Evolutionary conservation across 2,113 vertebrate genomes (phyloP).

Genomic region (Nibea albiflora): DNA sequence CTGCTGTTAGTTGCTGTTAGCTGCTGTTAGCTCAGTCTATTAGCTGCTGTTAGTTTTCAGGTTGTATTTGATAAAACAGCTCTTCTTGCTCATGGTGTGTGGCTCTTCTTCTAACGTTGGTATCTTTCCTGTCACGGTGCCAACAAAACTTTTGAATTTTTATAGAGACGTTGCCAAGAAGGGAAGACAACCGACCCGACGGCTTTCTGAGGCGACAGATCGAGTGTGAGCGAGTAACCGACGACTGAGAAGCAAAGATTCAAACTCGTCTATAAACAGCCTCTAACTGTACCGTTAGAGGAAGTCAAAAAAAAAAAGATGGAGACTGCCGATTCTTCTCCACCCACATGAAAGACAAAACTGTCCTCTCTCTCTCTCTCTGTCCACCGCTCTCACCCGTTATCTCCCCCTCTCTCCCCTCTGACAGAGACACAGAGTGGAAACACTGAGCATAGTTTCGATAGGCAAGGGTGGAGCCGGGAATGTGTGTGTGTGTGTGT

Average conservation of each 20-base stretch:
- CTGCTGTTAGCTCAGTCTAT: no score
- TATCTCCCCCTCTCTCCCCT: constrained; percentile 9
- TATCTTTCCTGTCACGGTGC: constrained; percentile 5
- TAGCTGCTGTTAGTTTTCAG: no score
- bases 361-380: neutral
- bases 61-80: neutral
- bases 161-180: neutral
- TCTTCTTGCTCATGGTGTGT: neutral
- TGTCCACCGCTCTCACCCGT: neutral
- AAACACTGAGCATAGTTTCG: constrained; percentile 70
- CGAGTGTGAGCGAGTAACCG: neutral
- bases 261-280: neutral
- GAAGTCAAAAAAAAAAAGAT: neutral
- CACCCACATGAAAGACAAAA: neutral
- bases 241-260: constrained; percentile 12
- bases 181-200: neutral
- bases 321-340: neutral
- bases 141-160: constrained; percentile 9
- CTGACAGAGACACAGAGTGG: constrained; percentile 43
- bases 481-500: constrained; percentile 17
- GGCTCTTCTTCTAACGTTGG: neutral
- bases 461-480: constrained; percentile 70
- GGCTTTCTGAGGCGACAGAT: neutral
- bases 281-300: neutral
- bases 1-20: no score